These are phyloP conservation scores for Ciconia nigra DNA, from an alignment of 2,797 vertebrate genomes.

Conservation along the genomic window DNA sequence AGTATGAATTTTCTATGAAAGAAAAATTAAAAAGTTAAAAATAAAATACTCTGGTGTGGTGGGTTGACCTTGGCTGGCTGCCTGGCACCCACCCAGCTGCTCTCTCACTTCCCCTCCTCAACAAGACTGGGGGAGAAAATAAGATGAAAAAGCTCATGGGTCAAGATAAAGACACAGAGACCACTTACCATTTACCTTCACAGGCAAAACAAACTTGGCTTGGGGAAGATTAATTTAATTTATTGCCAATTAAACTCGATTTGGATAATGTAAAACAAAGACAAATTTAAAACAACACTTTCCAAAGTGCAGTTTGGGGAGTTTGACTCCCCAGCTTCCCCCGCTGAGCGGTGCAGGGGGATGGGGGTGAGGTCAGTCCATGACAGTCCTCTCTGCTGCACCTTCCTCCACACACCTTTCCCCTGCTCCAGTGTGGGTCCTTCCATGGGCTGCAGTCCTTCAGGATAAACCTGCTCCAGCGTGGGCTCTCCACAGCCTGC, in stretches of 20 bases:
- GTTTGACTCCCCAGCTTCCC: not conserved
- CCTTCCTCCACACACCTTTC: not conserved
- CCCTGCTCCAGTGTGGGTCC: not conserved
- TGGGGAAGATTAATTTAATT: not conserved
- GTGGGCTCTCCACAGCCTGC: not conserved
- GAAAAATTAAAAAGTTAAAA: not conserved
- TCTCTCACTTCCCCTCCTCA: not conserved
- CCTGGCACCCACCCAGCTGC: not conserved
- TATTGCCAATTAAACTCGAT: not conserved
- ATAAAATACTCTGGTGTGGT: not conserved
- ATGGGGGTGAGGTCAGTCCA: not conserved
- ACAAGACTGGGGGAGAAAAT: not conserved
- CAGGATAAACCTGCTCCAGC: not conserved
- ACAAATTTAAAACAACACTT: not conserved
- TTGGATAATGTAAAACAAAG: not conserved
- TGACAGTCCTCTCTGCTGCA: not conserved
- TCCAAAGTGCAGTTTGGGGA: not conserved
- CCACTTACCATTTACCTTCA: not conserved
- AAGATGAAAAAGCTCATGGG: accelerated
- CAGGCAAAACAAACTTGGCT: not conserved
- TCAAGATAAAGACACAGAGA: not conserved
- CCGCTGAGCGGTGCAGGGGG: accelerated
- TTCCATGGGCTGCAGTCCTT: not conserved
- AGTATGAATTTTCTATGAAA: not conserved
- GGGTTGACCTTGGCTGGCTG: not conserved